Percentiles rank a stretch among this genome's conserved stretches.
These are phyloP conservation scores for Octodonta nipae DNA, from an alignment of 2,888 invertebrate species.

Conservation along the genomic window DNA sequence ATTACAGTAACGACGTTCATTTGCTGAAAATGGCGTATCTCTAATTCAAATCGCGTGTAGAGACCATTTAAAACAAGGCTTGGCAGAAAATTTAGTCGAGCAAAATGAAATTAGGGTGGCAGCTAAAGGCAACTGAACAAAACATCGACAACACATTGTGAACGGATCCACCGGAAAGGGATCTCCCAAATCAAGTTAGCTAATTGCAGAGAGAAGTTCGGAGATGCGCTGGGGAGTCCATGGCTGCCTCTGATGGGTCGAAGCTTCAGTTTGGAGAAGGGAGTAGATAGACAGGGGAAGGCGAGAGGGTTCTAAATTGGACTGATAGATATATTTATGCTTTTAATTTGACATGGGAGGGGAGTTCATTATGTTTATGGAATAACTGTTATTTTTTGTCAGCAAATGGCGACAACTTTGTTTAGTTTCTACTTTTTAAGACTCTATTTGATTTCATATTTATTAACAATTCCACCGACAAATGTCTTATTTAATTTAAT, in stretches of 20 bases:
- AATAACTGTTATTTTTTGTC: too few relatives aligned
- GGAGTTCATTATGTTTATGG: too few relatives aligned
- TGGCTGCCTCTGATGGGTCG: too few relatives aligned
- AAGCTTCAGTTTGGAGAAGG: too few relatives aligned
- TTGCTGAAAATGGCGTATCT: constrained; percentile 15
- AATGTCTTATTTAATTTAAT: too few relatives aligned
- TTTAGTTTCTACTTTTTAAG: too few relatives aligned
- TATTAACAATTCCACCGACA: too few relatives aligned
- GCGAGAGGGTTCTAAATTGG: constrained; percentile 7
- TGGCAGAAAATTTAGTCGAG: constrained; percentile 19
- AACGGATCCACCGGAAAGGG: constrained; percentile 34
- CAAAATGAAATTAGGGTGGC: constrained; percentile 23
- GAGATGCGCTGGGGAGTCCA: constrained; percentile 9
- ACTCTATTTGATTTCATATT: too few relatives aligned
- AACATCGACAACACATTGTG: constrained; percentile 35
- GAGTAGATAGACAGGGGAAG: constrained; percentile 1
- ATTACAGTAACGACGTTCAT: constrained; percentile 6
- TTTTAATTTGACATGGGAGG: background rate
- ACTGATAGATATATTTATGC: constrained; percentile 2
- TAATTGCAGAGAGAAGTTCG: constrained; percentile 32
- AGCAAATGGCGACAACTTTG: too few relatives aligned
- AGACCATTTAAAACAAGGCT: constrained; percentile 22
- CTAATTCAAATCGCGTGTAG: constrained; percentile 25
- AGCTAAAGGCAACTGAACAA: constrained; percentile 24
- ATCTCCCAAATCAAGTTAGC: constrained; percentile 39